A percentile compares a stretch with the other conserved stretches of the same genome.
Evolutionary conservation across 2,888 invertebrate genomes (phyloP).

Genomic region (Nomada fabriciana): DNA sequence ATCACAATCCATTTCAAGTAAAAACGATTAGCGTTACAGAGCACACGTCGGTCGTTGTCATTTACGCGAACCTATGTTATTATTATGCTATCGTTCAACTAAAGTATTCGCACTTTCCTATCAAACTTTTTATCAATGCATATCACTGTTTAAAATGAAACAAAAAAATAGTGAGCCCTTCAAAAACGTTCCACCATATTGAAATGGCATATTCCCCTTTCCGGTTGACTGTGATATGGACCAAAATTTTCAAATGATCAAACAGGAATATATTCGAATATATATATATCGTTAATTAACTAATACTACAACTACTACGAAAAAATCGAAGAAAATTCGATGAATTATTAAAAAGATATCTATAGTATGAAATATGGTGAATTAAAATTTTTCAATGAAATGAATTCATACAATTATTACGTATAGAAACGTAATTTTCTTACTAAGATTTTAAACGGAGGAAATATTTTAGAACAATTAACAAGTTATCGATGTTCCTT

Average conservation of each 20-base stretch:
- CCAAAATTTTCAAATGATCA: conserved; percentile 20
- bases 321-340: not conserved
- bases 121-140: conserved; percentile 13
- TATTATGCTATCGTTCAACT: not conserved
- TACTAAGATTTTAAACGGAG: not conserved
- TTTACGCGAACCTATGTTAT: not conserved
- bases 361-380: not conserved
- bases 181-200: conserved; percentile 54
- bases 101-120: conserved; percentile 5
- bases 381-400: not conserved
- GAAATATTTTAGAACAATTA: conserved; percentile 1
- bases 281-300: not conserved
- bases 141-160: conserved; percentile 36
- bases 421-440: not conserved
- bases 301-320: not conserved
- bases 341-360: not conserved
- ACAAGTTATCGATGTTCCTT: not conserved
- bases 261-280: not conserved
- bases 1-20: conserved; percentile 60
- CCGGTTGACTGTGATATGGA: conserved; percentile 5
- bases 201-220: conserved; percentile 29
- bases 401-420: not conserved
- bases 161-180: conserved; percentile 36
- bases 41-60: conserved; percentile 5
- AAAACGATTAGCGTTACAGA: conserved; percentile 27